Evolutionary conservation across 1,140 invertebrate species (phyloP), one percentile per base, ranked within the genome.

Genomic region (Lethocerus indicus): DNA sequence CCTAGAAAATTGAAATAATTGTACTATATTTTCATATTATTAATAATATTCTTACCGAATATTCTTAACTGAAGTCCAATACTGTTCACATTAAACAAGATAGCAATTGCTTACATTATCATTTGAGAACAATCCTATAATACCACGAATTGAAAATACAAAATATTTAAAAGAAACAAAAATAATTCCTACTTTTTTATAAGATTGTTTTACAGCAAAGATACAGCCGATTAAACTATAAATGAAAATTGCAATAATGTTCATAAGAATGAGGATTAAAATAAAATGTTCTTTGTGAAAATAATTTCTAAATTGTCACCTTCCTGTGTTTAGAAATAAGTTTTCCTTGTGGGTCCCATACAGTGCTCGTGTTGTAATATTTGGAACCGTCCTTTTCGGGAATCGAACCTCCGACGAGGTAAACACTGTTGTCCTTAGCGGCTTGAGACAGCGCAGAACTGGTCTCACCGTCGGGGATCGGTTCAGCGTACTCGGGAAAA

Each of bases 301-400:
- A 35, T 35, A 35, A 13, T 35, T n/a, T 18, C 44, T 20, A 14
- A 50, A 59, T n/a, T n/a, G n/a, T n/a, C n/a, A 78, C 79, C 67
- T 88, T 88, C 53, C 82, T 71, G 58, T 84, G 76, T 58, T 77
- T 77, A 0, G 72, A 76, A 42, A 87, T 66, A 25, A 95, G 59
- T 42, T 81, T 67, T 39, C 92, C 92, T 40, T 74, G 63, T 1
- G 79, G 78, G 58, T 78, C 76, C 82, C 86, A 96, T 5, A 94
- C 77, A 2, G 88, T 86, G 54, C 85, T 89, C 0, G 92, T 94
- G 61, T 97, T 97, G 60, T 82, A 96, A 9, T 88, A 69, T 61
- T 79, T 79, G 21, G 69, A 71, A 25, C 74, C 75, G 53, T 67
- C 67, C 42, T 68, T 66, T 68, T 95, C 92, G 0, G 90, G 89